Conservation (phyloP, 1,140 invertebrate genomes). For the Calosoma granatense region DNA sequence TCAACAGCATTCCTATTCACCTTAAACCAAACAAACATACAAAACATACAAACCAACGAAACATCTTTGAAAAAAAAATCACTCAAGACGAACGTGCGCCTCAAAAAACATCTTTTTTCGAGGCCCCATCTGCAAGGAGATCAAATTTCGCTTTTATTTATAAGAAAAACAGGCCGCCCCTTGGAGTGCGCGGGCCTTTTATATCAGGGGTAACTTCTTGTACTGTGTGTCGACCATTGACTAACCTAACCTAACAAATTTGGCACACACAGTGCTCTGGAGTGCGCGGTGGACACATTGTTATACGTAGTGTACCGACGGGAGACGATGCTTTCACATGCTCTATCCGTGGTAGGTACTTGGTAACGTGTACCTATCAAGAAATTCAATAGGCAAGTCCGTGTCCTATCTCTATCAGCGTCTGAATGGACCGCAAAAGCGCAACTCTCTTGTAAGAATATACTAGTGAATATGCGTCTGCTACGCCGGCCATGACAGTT, state of each 20-base stretch:
- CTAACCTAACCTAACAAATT: constrained; percentile 8
- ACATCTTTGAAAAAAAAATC: too few species aligned
- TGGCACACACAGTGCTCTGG: neutral
- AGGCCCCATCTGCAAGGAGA: neutral
- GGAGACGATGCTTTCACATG: neutral
- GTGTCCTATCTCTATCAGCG: constrained; percentile 4
- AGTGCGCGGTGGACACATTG: neutral
- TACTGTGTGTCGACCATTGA: neutral
- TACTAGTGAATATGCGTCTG: neutral
- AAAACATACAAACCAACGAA: too few species aligned
- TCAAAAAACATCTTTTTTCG: neutral
- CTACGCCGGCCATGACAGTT: neutral
- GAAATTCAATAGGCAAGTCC: neutral
- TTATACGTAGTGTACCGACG: neutral
- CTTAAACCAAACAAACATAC: neutral
- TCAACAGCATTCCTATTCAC: neutral
- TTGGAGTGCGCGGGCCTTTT: neutral
- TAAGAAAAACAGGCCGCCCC: constrained; percentile 5
- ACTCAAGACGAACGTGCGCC: neutral
- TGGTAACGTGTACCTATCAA: neutral
- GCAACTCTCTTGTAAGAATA: constrained; percentile 5
- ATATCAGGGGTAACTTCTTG: neutral
- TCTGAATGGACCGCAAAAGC: neutral
- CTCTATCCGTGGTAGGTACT: too few species aligned
- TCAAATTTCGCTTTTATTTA: constrained; percentile 9